Evolutionary conservation across 2,113 vertebrate genomes (phyloP).

Genomic region (Quiscalus mexicanus): DNA sequence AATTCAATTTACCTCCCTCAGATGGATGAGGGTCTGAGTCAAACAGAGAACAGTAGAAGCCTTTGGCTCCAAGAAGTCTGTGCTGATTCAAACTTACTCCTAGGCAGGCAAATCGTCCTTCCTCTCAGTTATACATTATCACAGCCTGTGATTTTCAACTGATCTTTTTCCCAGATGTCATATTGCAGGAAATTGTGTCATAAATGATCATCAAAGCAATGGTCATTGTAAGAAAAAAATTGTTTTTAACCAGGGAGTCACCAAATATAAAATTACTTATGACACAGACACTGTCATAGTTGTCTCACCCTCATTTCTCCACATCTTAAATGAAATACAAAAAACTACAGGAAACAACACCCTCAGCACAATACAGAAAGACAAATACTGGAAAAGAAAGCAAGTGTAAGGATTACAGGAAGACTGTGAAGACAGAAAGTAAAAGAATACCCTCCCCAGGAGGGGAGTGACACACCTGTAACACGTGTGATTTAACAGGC

Average conservation of each 20-base stretch:
- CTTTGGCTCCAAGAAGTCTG: slow-evolving; percentile 38
- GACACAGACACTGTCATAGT: neutral
- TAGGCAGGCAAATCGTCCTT: neutral
- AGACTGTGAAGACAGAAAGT: neutral
- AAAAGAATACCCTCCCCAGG: neutral
- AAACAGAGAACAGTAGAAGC: neutral
- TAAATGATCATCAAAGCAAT: neutral
- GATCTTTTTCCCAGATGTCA: neutral
- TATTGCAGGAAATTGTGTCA: neutral
- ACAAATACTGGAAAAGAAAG: neutral
- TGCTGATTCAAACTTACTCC: neutral
- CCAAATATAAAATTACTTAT: neutral
- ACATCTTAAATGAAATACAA: neutral
- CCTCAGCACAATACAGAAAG: neutral
- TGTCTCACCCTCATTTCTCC: neutral
- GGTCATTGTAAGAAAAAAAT: neutral
- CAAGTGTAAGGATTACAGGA: neutral
- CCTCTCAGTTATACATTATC: neutral
- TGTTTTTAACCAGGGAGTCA: neutral
- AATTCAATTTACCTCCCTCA: slow-evolving; percentile 35
- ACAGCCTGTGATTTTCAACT: neutral
- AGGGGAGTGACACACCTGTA: neutral
- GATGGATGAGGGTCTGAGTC: slow-evolving; percentile 1
- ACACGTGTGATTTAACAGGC: neutral
- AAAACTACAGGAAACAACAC: neutral